Base-by-base conservation (phyloP, 1,140 invertebrate genomes). In the Manduca sexta region DNA sequence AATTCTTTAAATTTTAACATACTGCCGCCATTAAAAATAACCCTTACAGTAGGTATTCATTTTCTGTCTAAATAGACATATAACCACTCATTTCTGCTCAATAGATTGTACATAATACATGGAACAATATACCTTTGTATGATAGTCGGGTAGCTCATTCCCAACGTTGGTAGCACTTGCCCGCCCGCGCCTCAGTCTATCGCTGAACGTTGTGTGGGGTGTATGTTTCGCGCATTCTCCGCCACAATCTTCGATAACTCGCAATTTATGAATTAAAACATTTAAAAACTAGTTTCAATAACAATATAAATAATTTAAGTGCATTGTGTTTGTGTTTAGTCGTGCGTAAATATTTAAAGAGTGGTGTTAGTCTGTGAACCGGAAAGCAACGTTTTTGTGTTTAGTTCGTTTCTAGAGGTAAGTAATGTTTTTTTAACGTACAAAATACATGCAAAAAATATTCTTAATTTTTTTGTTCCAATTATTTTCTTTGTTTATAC, bases 181-280 rank as follows among this genome's bases (percentile, higher is more conserved):
- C 41, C 41, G 41, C 41, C 41, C 41, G 41, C 41, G 18, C 41
- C 41, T 43, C 41, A 43, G 41, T 43, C 14, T 14, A 30, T 15
- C 26, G 14, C 14, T 14, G 26, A n/a, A 12, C 26, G 21, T 15
- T 15, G 41, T 43, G 14, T 6, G 14, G 26, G 26, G 13, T 12
- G 41, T 29, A 14, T 29, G 41, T 21, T 18, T 43, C 26, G 8
- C n/a, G 21, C 30, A 3, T 13, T 5, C 10, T 14, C 14, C 7
- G n/a, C 14, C 21, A 8, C 12, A 30, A 15, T 14, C 21, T 26
- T 29, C 41, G 41, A 30, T 8, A 43, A 30, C 41, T 43, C 11
- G 14, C 11, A 42, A 43, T 30, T 31, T 29, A 14, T 43, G 41
- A 43, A 43, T 29, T 43, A 17, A 43, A 43, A 11, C 15, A 26